phyloP scores from a whole-genome alignment of 1,140 invertebrate genomes.

The Dryas iulia region DNA sequence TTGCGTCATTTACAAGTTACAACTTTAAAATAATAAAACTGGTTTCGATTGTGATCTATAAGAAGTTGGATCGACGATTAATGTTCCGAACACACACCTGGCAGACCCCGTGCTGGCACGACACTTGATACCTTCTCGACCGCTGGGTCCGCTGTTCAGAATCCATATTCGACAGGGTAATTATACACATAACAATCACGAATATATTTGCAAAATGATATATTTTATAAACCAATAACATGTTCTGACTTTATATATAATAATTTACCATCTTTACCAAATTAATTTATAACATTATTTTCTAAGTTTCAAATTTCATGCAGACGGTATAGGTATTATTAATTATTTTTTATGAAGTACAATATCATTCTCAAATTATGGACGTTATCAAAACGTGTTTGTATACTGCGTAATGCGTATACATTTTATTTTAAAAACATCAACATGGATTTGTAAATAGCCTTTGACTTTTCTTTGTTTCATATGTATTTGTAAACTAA shows the following conservation, averaged over 20 bases:
- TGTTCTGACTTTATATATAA: neutral
- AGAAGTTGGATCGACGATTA: conserved; percentile 69
- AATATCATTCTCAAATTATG: neutral
- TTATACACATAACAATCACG: conserved; percentile 40
- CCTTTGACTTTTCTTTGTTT: conserved; percentile 30
- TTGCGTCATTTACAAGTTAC: conserved; percentile 79
- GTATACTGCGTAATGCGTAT: neutral
- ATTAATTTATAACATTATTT: conserved; percentile 13
- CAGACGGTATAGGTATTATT: conserved; percentile 18
- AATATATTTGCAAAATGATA: conserved; percentile 48
- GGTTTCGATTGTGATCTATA: conserved; percentile 78
- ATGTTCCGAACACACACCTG: conserved; percentile 69
- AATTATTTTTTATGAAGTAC: neutral
- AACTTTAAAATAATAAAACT: conserved; percentile 79
- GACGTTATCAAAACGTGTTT: neutral
- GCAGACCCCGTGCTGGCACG: conserved; percentile 67
- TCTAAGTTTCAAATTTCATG: conserved; percentile 19
- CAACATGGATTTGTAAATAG: neutral
- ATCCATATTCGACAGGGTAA: conserved; percentile 37
- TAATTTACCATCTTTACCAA: conserved; percentile 16
- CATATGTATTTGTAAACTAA: conserved; percentile 27
- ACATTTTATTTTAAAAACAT: neutral
- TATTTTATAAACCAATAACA: conserved; percentile 18
- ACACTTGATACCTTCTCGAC: conserved; percentile 63
- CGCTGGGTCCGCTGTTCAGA: conserved; percentile 36